These are phyloP conservation scores for Mandrillus leucophaeus DNA, from an alignment of 2,113 vertebrate genomes.

Conservation along the genomic window DNA sequence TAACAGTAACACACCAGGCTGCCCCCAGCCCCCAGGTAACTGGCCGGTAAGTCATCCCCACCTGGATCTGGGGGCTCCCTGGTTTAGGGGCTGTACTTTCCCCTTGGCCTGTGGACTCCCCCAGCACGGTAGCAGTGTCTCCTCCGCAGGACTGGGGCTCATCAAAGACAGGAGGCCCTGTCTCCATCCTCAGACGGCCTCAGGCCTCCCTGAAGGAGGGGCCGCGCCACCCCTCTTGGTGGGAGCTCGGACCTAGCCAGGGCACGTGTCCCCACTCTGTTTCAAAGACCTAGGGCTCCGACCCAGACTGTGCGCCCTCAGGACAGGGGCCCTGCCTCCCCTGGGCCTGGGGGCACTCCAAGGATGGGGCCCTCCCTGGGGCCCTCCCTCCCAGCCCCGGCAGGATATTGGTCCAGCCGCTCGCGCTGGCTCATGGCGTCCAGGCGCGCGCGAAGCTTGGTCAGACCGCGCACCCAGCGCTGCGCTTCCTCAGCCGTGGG, in stretches of 20 bases:
- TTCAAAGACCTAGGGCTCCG: not conserved
- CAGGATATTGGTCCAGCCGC: slow-evolving; percentile 98
- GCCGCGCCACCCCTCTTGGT: not conserved
- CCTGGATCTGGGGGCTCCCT: not conserved
- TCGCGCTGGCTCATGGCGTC: slow-evolving; percentile 94
- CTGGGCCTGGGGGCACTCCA: too few species aligned
- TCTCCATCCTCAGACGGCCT: not conserved
- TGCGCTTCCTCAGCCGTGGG: slow-evolving; percentile 87
- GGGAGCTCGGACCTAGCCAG: not conserved
- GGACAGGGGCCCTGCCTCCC: not conserved
- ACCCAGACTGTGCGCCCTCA: not conserved
- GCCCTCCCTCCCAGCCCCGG: not conserved
- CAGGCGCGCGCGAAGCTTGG: slow-evolving; percentile 88
- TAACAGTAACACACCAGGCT: rapidly evolving
- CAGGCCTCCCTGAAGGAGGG: not conserved
- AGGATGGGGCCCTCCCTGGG: not conserved
- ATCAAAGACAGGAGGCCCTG: not conserved
- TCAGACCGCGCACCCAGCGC: slow-evolving; percentile 93
- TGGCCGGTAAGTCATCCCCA: not conserved
- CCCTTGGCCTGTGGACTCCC: not conserved
- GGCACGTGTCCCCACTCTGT: not conserved
- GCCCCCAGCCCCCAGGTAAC: not conserved
- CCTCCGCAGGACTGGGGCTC: not conserved
- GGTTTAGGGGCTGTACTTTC: not conserved
- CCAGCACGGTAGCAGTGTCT: not conserved